Evolutionary conservation across 2,888 invertebrate species (phyloP).

Genomic region (Polia nebulosa): DNA sequence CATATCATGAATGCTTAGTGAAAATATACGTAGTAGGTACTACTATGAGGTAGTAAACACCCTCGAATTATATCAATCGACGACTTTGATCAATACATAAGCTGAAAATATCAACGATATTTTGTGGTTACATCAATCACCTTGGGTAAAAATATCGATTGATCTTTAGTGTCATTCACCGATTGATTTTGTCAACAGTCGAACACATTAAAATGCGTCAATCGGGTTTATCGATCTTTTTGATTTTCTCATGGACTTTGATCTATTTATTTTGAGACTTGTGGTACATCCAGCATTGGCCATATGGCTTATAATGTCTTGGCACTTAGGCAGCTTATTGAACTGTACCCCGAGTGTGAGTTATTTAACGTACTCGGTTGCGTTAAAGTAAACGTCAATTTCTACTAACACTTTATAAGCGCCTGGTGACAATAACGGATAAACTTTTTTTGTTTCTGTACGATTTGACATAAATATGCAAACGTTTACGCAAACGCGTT

Average conservation of each 20-base stretch:
- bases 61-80: constrained; percentile 36
- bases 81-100: background rate
- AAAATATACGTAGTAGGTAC: constrained; percentile 19
- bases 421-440: no score
- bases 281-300: constrained; percentile 1
- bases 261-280: constrained; percentile 12
- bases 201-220: background rate
- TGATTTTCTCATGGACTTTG: constrained; percentile 15
- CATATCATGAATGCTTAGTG: constrained; percentile 47
- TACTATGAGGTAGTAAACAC: constrained; percentile 4
- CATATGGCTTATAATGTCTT: background rate
- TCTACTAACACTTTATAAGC: no score
- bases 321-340: constrained; percentile 17
- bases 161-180: constrained; percentile 2
- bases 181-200: constrained; percentile 13
- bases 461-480: no score
- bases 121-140: constrained; percentile 16
- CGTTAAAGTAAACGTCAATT: no score
- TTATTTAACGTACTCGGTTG: no score
- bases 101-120: constrained; percentile 6
- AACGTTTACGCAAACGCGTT: no score
- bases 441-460: no score
- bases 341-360: no score
- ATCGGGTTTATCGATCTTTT: constrained; percentile 5
- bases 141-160: background rate